Evolutionary conservation across 2,888 invertebrate genomes (phyloP).

Genomic region (Elgonia sp.): DNA sequence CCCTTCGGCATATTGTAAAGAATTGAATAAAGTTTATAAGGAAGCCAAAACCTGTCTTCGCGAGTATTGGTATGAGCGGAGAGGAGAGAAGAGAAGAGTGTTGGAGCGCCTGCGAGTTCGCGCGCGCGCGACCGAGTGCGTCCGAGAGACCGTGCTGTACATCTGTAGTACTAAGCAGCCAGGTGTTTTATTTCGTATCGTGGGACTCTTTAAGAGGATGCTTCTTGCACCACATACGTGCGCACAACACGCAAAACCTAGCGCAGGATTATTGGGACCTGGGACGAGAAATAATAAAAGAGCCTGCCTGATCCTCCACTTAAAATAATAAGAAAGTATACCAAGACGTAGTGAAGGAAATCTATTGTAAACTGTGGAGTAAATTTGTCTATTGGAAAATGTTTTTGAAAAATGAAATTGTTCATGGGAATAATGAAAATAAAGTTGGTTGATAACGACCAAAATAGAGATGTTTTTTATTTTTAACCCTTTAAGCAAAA

Average conservation of each 20-base stretch:
- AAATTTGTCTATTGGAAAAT: no score
- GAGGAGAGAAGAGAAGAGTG: conserved; percentile 57
- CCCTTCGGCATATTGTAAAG: conserved; percentile 85
- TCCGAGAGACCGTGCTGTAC: conserved; percentile 62
- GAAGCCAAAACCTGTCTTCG: conserved; percentile 79
- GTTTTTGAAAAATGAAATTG: no score
- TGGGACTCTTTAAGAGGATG: conserved; percentile 77
- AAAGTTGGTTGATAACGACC: no score
- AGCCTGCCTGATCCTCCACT: conserved; percentile 64
- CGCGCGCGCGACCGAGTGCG: conserved; percentile 64
- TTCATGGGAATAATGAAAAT: no score
- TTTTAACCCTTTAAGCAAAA: no score
- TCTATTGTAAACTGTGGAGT: conserved; percentile 51
- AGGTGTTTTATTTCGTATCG: conserved; percentile 78
- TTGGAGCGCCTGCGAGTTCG: conserved; percentile 62
- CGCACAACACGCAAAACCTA: conserved; percentile 59
- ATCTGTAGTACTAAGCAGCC: conserved; percentile 76
- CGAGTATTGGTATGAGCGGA: conserved; percentile 71
- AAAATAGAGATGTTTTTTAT: no score
- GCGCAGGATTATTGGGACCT: conserved; percentile 64
- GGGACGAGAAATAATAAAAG: conserved; percentile 70
- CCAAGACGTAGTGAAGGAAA: conserved; percentile 30
- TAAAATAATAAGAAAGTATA: conserved; percentile 71
- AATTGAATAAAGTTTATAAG: conserved; percentile 86
- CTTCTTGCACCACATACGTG: conserved; percentile 69